Conservation (phyloP, 1,140 invertebrate species). For the Chymomyza costata region DNA sequence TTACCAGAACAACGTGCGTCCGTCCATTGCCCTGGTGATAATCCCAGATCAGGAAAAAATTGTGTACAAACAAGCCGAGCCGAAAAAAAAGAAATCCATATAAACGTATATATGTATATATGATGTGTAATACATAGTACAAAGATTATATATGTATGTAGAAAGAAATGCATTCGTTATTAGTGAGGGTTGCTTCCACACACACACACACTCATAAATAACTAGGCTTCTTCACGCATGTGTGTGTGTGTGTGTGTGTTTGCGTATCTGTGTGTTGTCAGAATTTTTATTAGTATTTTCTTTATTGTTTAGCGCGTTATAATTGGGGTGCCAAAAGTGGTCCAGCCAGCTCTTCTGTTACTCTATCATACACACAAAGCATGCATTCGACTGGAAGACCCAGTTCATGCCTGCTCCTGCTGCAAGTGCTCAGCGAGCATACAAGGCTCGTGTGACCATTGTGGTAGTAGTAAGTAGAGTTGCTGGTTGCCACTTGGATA, state of each 20-base stretch:
- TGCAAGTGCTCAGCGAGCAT: too few species aligned
- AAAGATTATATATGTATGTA: too few species aligned
- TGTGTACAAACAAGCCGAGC: conserved; percentile 17
- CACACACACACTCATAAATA: conserved; percentile 13
- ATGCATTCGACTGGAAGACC: conserved; percentile 44
- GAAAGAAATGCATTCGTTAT: conserved; percentile 39
- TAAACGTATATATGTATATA: too few species aligned
- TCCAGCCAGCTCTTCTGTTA: too few species aligned
- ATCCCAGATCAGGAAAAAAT: conserved; percentile 9
- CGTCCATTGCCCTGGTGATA: conserved; percentile 39
- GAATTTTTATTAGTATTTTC: conserved; percentile 69
- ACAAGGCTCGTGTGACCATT: too few species aligned
- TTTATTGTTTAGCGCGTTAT: conserved; percentile 71
- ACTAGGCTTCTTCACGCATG: conserved; percentile 25
- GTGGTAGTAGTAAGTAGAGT: too few species aligned
- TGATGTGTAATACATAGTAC: too few species aligned
- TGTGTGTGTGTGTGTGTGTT: conserved; percentile 13
- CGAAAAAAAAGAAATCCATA: conserved; percentile 9
- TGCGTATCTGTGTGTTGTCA: conserved; percentile 25
- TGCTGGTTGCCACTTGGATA: too few species aligned
- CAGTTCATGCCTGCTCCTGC: too few species aligned
- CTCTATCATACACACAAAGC: conserved; percentile 39
- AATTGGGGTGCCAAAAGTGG: conserved; percentile 50
- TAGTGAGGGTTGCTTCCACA: conserved; percentile 48
- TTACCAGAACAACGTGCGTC: too few species aligned